Evolutionary conservation across 2,888 invertebrate genomes (phyloP), one percentile per base, ranked within the genome.

Genomic region (Caenorhabditis sp.): DNA sequence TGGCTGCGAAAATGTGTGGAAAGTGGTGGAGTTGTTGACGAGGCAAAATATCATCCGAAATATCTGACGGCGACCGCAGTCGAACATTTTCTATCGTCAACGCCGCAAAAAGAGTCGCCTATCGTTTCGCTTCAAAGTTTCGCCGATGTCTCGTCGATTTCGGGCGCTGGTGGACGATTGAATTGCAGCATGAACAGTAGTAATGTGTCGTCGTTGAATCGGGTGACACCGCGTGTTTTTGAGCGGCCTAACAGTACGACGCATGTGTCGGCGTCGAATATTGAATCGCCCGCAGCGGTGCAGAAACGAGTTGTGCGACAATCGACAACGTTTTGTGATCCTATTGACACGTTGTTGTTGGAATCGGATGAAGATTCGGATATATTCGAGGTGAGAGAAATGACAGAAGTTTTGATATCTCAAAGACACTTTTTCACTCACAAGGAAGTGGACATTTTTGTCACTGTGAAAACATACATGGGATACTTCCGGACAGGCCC

Each of bases 1-100:
- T 84, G 84, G 84, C 21, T 84, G 17, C 58, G 67, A 24, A 79
- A 77, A 55, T 78, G 79, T 55, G 62, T 79, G 12, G 80, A 79
- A 36, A 8, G 58, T 36, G 82, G 78, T 10, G 69, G 75, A 66
- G 43, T 79, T 2, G 62, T 78, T 21, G 69, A 74, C n/a, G 78
- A 78, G 51, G 43, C 50, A 77, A 74, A 74, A 24, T 74, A 74
- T 51, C 74, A 74, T 49, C 74, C 74, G 6, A 72, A 62, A 54
- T 24, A 37, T 8, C 12, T 62, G 21, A 27, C 62, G 17, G 43
- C 43, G 43, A 43, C 12, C 2, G 17, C 12, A 10, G 14, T 36
- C 1, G 66, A 69, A n/a, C 58, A 66, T 14, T 27, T 69, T 1
- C 51, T 63, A 49, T 74, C 69, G 21, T 69, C 69, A 10, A 74